Evolutionary conservation across 2,113 vertebrate species (phyloP).

Genomic region (Lepisosteus oculatus): DNA sequence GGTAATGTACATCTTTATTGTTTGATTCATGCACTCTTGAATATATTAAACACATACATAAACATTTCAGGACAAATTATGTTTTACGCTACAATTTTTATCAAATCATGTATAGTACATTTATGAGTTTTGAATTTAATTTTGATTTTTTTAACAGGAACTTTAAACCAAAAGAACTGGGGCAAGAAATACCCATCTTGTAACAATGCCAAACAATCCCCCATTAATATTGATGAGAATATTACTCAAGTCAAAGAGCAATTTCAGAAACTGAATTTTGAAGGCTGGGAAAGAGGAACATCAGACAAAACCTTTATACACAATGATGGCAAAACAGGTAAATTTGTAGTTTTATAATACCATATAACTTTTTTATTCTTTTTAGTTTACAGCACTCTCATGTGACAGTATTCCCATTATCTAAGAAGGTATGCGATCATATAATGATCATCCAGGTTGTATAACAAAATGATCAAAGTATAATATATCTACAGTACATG

Average conservation of each 20-base stretch:
- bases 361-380: not conserved
- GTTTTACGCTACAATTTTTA: too few relatives aligned
- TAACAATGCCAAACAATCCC: constrained; percentile 90
- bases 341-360: constrained; percentile 9
- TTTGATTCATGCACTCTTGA: too few relatives aligned
- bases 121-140: not conserved
- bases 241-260: constrained; percentile 88
- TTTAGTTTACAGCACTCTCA: too few relatives aligned
- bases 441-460: too few relatives aligned
- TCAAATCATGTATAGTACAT: too few relatives aligned
- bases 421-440: too few relatives aligned
- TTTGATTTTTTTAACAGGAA: constrained; percentile 60
- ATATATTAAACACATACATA: too few relatives aligned
- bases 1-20: too few relatives aligned
- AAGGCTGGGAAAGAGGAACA: constrained; percentile 80
- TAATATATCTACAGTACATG: too few relatives aligned
- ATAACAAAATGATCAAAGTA: too few relatives aligned
- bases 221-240: constrained; percentile 90
- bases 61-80: too few relatives aligned
- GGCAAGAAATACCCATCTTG: constrained; percentile 90
- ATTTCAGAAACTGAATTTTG: constrained; percentile 83
- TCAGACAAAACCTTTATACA: constrained; percentile 73
- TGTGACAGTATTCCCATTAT: too few relatives aligned
- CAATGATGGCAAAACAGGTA: constrained; percentile 95
- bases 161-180: constrained; percentile 92